Conservation (phyloP, 2,113 vertebrate species). For the Seriola dumerili region DNA sequence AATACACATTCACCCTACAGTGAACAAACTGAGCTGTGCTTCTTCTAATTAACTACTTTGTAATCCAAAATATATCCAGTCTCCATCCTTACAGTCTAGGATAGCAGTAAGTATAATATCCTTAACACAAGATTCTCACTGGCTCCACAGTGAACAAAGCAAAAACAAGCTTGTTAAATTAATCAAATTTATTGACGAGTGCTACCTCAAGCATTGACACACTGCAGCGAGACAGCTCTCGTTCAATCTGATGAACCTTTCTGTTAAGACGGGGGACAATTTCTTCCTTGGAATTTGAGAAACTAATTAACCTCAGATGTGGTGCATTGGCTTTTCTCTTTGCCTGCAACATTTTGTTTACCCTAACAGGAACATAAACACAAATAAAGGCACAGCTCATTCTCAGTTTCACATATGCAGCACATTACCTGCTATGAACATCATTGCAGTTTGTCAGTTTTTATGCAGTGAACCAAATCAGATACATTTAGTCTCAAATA, state of each 20-base stretch:
- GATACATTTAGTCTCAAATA: conserved; percentile 11
- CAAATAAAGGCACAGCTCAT: conserved; percentile 59
- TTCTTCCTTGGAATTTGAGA: conserved; percentile 32
- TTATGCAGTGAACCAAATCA: conserved; percentile 13
- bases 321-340: conserved; percentile 54
- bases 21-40: conserved; percentile 24
- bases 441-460: conserved; percentile 21
- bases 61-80: conserved; percentile 38
- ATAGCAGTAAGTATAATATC: conserved; percentile 29
- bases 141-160: conserved; percentile 63
- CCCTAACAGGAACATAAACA: conserved; percentile 61
- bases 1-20: conserved; percentile 16
- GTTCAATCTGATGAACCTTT: conserved; percentile 52
- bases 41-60: conserved; percentile 44
- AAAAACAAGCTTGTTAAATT: conserved; percentile 80
- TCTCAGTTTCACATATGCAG: conserved; percentile 56
- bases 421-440: conserved; percentile 22
- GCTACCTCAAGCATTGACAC: conserved; percentile 49
- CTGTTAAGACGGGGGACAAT: conserved; percentile 41
- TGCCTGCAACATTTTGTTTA: conserved; percentile 61
- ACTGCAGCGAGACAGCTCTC: conserved; percentile 61
- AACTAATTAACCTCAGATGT: conserved; percentile 59
- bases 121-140: conserved; percentile 44
- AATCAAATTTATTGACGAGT: conserved; percentile 76
- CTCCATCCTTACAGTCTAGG: not conserved